Evolutionary conservation across 2,797 vertebrate species (phyloP).

Genomic region (Paguma larvata): DNA sequence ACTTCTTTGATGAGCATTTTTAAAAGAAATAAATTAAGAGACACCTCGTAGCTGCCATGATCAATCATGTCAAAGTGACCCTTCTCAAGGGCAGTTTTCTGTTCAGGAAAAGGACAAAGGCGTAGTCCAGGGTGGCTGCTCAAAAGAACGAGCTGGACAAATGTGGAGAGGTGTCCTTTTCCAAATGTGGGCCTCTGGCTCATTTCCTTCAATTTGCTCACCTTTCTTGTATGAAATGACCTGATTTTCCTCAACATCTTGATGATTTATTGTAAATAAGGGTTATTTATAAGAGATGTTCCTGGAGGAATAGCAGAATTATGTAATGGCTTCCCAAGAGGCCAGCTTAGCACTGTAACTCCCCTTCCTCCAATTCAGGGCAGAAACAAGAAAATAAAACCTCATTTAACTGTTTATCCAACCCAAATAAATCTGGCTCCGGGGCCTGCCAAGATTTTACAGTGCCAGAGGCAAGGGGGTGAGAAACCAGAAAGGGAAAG

Average conservation of each 20-base stretch:
- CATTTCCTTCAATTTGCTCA: slow-evolving; percentile 40
- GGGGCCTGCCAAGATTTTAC: slow-evolving; percentile 73
- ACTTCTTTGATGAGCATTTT: slow-evolving; percentile 38
- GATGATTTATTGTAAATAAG: slow-evolving; percentile 58
- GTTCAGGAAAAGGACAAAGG: not conserved
- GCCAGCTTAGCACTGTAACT: slow-evolving; percentile 1
- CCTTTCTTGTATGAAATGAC: slow-evolving; percentile 40
- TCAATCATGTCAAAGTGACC: not conserved
- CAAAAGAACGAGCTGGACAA: not conserved
- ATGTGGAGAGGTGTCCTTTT: not conserved
- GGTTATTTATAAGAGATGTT: slow-evolving; percentile 68
- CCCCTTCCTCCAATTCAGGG: slow-evolving; percentile 57
- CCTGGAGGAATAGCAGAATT: slow-evolving; percentile 53
- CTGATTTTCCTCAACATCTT: slow-evolving; percentile 48
- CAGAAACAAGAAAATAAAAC: slow-evolving; percentile 77
- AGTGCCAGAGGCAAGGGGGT: slow-evolving; percentile 59
- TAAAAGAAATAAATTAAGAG: not conserved
- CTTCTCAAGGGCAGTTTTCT: slow-evolving; percentile 25
- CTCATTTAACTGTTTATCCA: slow-evolving; percentile 72
- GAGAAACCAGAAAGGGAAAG: slow-evolving; percentile 73
- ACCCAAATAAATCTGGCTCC: slow-evolving; percentile 71
- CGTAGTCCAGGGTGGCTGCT: not conserved
- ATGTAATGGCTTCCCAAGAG: slow-evolving; percentile 63
- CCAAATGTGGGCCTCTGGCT: not conserved
- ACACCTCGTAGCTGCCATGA: not conserved